Evolutionary conservation across 2,797 vertebrate genomes (phyloP).

Genomic region (Podargus strigoides): DNA sequence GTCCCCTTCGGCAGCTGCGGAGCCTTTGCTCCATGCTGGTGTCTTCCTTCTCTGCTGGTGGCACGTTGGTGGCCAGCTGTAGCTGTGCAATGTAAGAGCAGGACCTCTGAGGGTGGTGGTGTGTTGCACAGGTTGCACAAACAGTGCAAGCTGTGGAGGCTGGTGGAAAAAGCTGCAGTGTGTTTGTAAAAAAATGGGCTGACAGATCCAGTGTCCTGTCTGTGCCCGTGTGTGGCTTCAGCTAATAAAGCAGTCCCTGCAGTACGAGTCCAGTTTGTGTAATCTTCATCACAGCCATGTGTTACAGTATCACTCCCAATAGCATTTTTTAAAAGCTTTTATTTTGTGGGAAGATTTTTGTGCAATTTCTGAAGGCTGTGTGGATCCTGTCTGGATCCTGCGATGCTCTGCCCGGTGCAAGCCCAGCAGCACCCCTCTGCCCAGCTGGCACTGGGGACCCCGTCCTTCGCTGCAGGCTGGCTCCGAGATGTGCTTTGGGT

Average conservation of each 20-base stretch:
- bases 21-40: not conserved
- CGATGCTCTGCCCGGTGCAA: not conserved
- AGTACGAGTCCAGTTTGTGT: not conserved
- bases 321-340: not conserved
- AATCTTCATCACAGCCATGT: rapidly evolving
- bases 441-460: not conserved
- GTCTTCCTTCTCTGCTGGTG: not conserved
- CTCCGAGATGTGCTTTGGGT: not conserved
- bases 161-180: not conserved
- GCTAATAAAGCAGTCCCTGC: not conserved
- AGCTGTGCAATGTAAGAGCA: rapidly evolving
- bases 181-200: not conserved
- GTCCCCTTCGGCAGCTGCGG: not conserved
- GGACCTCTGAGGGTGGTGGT: not conserved
- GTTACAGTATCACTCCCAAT: not conserved
- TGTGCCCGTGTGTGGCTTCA: rapidly evolving
- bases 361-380: not conserved
- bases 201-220: not conserved
- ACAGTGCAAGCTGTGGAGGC: not conserved
- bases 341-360: not conserved
- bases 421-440: not conserved
- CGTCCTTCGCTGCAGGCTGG: not conserved
- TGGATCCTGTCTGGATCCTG: not conserved
- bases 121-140: not conserved
- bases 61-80: not conserved